These are phyloP conservation scores for Lithophane leautieri DNA, from an alignment of 2,888 invertebrate species.

Conservation along the genomic window DNA sequence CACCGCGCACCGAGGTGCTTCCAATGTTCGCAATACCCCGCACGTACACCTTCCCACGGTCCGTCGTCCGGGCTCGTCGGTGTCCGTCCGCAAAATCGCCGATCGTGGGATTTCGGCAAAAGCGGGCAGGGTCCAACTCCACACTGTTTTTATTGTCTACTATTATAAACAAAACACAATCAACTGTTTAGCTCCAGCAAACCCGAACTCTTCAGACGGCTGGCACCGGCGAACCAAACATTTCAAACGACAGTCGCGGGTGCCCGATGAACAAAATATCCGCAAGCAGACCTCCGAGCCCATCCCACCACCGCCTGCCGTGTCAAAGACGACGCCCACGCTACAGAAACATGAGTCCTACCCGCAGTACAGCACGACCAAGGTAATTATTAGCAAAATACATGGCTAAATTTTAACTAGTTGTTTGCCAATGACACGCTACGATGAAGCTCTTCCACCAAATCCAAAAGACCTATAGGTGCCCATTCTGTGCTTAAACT, in stretches of 20 bases:
- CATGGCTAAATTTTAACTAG: not conserved
- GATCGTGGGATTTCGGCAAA: too few relatives aligned
- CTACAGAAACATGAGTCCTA: constrained; percentile 85
- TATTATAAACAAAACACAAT: too few relatives aligned
- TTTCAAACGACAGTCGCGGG: constrained; percentile 81
- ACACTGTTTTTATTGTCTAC: not conserved
- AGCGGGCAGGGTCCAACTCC: too few relatives aligned
- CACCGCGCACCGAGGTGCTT: too few relatives aligned
- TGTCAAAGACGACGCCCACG: constrained; percentile 59
- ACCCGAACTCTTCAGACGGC: constrained; percentile 34
- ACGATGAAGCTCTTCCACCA: not conserved
- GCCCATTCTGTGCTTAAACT: not conserved
- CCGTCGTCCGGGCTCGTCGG: too few relatives aligned
- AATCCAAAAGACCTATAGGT: not conserved
- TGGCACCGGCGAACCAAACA: constrained; percentile 77
- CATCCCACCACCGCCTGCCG: constrained; percentile 61
- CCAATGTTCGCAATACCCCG: too few relatives aligned
- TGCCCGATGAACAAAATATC: constrained; percentile 77
- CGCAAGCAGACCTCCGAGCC: constrained; percentile 83
- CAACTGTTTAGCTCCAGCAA: constrained; percentile 30
- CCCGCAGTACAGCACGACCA: constrained; percentile 78
- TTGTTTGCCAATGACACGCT: not conserved
- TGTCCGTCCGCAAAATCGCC: too few relatives aligned
- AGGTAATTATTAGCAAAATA: constrained; percentile 69
- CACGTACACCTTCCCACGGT: too few relatives aligned